Evolutionary conservation across 2,113 vertebrate species (phyloP).

Genomic region (Otolemur garnettii): DNA sequence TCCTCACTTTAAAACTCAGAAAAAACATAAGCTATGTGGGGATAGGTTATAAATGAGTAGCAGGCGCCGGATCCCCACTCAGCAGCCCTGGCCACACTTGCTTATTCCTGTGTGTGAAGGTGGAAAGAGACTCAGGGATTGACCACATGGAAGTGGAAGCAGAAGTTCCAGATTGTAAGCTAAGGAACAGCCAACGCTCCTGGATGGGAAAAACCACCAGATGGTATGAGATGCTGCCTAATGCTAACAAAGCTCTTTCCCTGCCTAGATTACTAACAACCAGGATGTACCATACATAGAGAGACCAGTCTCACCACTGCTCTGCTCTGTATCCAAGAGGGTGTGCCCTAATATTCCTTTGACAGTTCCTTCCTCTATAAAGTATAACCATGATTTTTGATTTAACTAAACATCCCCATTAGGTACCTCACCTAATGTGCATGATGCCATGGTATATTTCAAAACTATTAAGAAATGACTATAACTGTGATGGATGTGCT

Average conservation of each 20-base stretch:
- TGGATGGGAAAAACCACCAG: background rate
- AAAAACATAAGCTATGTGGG: background rate
- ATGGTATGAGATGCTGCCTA: background rate
- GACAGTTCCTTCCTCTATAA: background rate
- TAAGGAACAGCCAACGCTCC: background rate
- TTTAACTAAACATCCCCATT: background rate
- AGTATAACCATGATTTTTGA: no score
- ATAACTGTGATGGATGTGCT: no score
- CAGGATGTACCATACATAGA: background rate
- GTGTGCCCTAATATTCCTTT: no score
- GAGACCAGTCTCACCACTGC: background rate
- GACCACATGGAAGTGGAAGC: background rate
- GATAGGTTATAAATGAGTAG: background rate
- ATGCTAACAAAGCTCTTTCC: background rate
- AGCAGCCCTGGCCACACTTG: background rate
- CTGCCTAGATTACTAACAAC: slow-evolving; percentile 17
- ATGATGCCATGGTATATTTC: no score
- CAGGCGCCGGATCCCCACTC: background rate
- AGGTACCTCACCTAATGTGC: no score
- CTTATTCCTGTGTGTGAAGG: background rate
- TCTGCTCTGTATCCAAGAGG: background rate
- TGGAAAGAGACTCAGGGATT: background rate
- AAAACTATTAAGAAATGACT: no score
- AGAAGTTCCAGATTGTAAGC: background rate
- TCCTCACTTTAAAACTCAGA: background rate